Evolutionary conservation across 2,113 vertebrate species (phyloP).

Genomic region (Phalacrocorax carbo): DNA sequence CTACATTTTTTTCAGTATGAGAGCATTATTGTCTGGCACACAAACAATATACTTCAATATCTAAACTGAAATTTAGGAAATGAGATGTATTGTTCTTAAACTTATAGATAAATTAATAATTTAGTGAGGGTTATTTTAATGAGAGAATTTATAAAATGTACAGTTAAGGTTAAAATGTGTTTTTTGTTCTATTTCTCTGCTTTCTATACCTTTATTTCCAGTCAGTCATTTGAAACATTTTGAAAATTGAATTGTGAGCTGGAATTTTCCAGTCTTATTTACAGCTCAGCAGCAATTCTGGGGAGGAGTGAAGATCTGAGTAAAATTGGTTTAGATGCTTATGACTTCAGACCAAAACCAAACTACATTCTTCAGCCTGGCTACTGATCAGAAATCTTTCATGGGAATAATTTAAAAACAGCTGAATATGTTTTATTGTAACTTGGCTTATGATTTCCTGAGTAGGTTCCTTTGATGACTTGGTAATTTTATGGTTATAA

Average conservation of each 20-base stretch:
- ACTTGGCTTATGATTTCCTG: background rate
- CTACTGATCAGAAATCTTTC: background rate
- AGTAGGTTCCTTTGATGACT: background rate
- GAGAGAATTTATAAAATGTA: background rate
- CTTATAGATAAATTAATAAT: background rate
- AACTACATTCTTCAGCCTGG: background rate
- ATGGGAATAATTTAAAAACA: background rate
- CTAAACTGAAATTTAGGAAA: slow-evolving; percentile 1
- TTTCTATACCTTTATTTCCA: background rate
- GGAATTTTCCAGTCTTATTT: slow-evolving; percentile 24
- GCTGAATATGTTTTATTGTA: background rate
- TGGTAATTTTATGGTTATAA: background rate
- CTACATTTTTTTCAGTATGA: background rate
- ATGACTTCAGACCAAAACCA: background rate
- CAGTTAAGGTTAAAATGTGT: background rate
- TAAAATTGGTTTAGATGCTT: background rate
- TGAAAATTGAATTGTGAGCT: background rate
- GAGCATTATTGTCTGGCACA: background rate
- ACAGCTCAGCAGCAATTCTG: background rate
- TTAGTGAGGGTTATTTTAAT: background rate
- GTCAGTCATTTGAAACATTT: background rate
- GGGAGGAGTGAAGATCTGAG: background rate
- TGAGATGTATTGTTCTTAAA: slow-evolving; percentile 11
- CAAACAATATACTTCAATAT: slow-evolving; percentile 4
- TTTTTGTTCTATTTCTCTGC: background rate